A percentile compares a stretch with the other conserved stretches of the same genome.
Conservation (phyloP, 2,888 invertebrate genomes). For the Deilephila elpenor region DNA sequence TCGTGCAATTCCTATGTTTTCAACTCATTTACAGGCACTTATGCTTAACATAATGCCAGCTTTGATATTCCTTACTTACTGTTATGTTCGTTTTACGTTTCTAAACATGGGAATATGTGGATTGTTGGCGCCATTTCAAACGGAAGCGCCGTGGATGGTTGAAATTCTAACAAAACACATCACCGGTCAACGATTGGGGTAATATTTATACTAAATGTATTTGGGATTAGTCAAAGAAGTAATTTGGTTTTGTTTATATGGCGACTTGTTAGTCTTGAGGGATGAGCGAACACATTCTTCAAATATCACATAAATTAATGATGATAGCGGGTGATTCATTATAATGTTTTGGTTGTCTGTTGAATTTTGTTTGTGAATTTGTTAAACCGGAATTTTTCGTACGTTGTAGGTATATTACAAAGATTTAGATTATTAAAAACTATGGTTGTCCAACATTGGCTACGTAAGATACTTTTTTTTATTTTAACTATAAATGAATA, state of each 20-base stretch:
- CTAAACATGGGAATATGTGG: slow-evolving; percentile 51
- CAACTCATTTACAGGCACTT: neutral
- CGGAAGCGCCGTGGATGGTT: slow-evolving; percentile 51
- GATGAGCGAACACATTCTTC: neutral
- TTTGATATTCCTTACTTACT: slow-evolving; percentile 15
- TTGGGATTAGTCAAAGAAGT: slow-evolving; percentile 20
- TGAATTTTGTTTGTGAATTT: no score
- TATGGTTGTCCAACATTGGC: no score
- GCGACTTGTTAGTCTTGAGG: neutral
- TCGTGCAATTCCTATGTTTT: neutral
- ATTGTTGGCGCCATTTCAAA: slow-evolving; percentile 63
- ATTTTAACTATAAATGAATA: no score
- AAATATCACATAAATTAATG: neutral
- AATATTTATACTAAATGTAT: slow-evolving; percentile 32
- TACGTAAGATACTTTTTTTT: no score
- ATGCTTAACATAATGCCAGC: neutral
- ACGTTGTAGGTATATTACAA: no score
- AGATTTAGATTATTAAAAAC: no score
- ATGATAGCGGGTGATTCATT: no score
- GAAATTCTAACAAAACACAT: slow-evolving; percentile 35
- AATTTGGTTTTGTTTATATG: slow-evolving; percentile 6
- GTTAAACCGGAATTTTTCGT: no score
- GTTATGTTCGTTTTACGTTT: slow-evolving; percentile 31
- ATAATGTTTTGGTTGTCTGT: no score
- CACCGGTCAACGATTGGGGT: slow-evolving; percentile 22